Evolutionary conservation across 2,888 invertebrate species (phyloP), one percentile per base, ranked within the genome.

Genomic region (Trissonchulus sp.): DNA sequence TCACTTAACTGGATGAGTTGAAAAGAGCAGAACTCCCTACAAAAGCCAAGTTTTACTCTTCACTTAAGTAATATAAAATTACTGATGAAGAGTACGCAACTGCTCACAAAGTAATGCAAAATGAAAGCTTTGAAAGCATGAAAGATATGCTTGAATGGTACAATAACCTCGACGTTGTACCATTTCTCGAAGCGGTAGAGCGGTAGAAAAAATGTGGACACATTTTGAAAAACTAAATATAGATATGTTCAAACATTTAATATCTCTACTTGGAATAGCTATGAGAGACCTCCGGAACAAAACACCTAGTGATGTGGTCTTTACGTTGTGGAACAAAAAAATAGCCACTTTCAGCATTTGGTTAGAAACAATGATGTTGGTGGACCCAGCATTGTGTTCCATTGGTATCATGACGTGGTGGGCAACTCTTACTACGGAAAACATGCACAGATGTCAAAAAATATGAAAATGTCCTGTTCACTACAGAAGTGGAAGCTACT

Each of bases 131-230:
- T 8, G n/a, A 31, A 48, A 15, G 63, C n/a, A 23, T 72, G 65
- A 38, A 28, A 37, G 72, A 69, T 35, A 73, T 75, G 60, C 76
- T 78, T 15, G 37, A 38, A 2, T 63, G n/a, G 28, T 73, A 78
- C 34, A 79, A 78, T 31, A 74, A 35, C 28, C 48, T 48, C 23
- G 79, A 78, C 1, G 74, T 68, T 37, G 68, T 74, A 37, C 75
- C n/a, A 2, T 78, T 77, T 38, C 74, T 79, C 2, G 76, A 73
- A 72, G 79, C 79, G 34, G 74, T n/a, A n/a, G n/a, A n/a, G n/a
- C n/a, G n/a, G 74, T 74, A 2, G 78, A 62, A 1, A 76, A 63
- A 76, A 80, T 80, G 69, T 77, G 78, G 34, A 74, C 63, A 8
- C 71, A 8, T 15, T 78, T 71, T 1, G 77, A 62, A 15, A 3